These are phyloP conservation scores for Arctopsyche grandis DNA, from an alignment of 1,140 invertebrate species.

Conservation along the genomic window DNA sequence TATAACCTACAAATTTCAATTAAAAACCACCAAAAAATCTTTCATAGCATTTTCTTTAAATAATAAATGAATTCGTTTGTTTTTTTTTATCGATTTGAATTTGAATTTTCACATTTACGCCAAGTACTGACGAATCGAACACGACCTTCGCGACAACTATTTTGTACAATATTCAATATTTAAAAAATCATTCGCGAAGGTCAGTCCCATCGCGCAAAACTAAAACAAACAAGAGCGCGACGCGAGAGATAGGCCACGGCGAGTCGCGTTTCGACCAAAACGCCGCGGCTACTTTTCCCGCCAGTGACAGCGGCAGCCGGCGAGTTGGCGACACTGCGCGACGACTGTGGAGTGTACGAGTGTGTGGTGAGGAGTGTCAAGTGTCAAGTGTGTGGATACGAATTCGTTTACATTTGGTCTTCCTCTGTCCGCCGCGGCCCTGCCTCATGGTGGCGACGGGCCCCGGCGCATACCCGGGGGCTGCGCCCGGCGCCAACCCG, in stretches of 20 bases:
- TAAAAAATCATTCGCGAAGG: too few relatives aligned
- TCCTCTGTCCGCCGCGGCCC: slow-evolving; percentile 50
- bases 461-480: slow-evolving; percentile 12
- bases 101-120: too few relatives aligned
- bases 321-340: neutral
- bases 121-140: too few relatives aligned
- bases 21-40: too few relatives aligned
- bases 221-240: neutral
- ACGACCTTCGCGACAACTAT: too few relatives aligned
- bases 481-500: slow-evolving; percentile 16
- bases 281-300: neutral
- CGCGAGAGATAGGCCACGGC: neutral
- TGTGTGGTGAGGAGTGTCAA: neutral
- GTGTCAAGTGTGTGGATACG: neutral
- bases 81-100: too few relatives aligned
- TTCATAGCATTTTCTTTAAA: too few relatives aligned
- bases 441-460: slow-evolving; percentile 38
- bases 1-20: too few relatives aligned
- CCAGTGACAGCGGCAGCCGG: neutral
- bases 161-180: too few relatives aligned
- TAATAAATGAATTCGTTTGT: too few relatives aligned
- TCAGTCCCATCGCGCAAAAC: too few relatives aligned
- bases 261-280: neutral
- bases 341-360: neutral
- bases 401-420: slow-evolving; percentile 49